Conservation (phyloP, 2,797 vertebrate genomes). For the Tangara arthus region DNA sequence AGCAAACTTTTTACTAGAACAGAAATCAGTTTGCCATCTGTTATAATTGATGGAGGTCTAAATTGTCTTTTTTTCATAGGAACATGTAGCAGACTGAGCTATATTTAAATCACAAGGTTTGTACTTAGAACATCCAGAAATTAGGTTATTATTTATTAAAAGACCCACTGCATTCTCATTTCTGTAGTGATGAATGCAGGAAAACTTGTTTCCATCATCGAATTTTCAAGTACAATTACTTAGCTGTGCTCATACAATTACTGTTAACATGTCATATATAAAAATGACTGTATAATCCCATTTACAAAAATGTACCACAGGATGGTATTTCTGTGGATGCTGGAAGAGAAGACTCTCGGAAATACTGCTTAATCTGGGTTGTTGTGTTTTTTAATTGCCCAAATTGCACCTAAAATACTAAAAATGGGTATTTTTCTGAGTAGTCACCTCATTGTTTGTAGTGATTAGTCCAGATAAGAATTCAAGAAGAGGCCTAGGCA, state of each 20-base stretch:
- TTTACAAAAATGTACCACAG: not conserved
- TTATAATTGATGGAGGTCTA: not conserved
- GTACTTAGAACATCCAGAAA: constrained; percentile 16
- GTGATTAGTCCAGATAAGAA: not conserved
- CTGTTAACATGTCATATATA: not conserved
- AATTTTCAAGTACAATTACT: constrained; percentile 28
- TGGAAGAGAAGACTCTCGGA: not conserved
- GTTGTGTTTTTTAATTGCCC: not conserved
- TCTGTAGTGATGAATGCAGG: not conserved
- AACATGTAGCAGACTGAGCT: not conserved
- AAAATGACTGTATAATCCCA: not conserved
- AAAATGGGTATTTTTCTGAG: not conserved
- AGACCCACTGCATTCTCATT: not conserved
- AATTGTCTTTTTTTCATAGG: not conserved
- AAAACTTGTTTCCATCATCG: constrained; percentile 9
- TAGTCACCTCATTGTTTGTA: not conserved
- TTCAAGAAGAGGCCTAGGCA: constrained; percentile 13
- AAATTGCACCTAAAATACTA: not conserved
- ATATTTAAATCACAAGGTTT: not conserved
- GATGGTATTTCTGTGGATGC: not conserved
- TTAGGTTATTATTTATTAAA: constrained; percentile 40
- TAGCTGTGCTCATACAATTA: not conserved
- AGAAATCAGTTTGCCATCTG: not conserved
- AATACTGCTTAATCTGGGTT: not conserved
- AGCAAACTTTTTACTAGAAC: not conserved